A percentile compares a stretch with the other conserved stretches of the same genome.
Conservation (phyloP, 2,113 vertebrate genomes). For the Bostrychus sinensis region DNA sequence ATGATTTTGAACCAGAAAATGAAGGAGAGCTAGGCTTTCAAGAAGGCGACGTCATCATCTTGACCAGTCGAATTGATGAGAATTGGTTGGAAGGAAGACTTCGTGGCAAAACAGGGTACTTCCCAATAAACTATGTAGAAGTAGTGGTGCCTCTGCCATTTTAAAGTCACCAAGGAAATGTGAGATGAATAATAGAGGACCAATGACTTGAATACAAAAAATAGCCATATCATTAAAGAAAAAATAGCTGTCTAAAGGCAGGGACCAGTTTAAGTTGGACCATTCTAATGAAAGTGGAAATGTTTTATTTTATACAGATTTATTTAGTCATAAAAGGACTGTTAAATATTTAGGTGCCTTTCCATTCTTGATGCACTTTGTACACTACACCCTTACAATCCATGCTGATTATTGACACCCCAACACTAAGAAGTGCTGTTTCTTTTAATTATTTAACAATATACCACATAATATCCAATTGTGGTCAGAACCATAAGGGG, state of each 20-base stretch:
- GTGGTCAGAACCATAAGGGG: neutral
- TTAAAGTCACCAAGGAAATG: constrained; percentile 60
- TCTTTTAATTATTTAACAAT: constrained; percentile 13
- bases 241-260: constrained; percentile 24
- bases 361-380: constrained; percentile 67
- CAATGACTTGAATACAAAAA: constrained; percentile 9
- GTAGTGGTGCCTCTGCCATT: constrained; percentile 89
- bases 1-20: constrained; percentile 96
- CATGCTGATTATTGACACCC: constrained; percentile 11
- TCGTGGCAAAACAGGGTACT: constrained; percentile 88
- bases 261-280: constrained; percentile 20
- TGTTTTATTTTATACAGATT: neutral
- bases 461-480: neutral
- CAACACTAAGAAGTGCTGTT: constrained; percentile 39
- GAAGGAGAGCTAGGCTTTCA: constrained; percentile 92
- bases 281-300: constrained; percentile 11
- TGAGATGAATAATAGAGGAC: constrained; percentile 9
- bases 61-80: constrained; percentile 93
- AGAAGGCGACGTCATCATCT: constrained; percentile 93
- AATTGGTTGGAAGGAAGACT: constrained; percentile 96
- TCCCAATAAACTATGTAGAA: constrained; percentile 96
- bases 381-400: constrained; percentile 40
- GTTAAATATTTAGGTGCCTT: constrained; percentile 23
- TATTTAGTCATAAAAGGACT: constrained; percentile 7
- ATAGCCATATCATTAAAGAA: constrained; percentile 19